These are phyloP conservation scores for Octopus sinensis DNA, from an alignment of 1,140 invertebrate genomes.

Conservation along the genomic window DNA sequence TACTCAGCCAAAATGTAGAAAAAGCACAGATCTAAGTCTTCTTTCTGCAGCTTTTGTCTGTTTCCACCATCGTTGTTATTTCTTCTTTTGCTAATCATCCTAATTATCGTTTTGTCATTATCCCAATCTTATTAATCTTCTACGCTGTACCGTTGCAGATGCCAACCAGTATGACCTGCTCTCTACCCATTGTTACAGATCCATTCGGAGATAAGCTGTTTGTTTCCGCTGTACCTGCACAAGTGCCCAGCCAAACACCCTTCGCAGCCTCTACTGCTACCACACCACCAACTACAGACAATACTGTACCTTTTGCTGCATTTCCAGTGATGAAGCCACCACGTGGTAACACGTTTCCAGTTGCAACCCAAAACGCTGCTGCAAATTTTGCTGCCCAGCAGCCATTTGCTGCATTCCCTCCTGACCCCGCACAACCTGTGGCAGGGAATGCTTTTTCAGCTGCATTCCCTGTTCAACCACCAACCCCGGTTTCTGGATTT, in stretches of 20 bases:
- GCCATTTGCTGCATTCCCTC: neutral
- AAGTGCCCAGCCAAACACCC: neutral
- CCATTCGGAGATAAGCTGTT: constrained; percentile 41
- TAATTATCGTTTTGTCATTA: no score
- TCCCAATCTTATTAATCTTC: no score
- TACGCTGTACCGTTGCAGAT: constrained; percentile 21
- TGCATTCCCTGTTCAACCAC: neutral
- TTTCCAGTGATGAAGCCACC: no score
- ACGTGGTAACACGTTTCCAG: neutral
- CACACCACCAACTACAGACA: no score
- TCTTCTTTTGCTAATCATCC: no score
- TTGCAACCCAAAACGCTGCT: neutral
- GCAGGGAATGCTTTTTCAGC: constrained; percentile 2
- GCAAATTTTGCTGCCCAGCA: constrained; percentile 9
- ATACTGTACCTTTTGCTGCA: no score
- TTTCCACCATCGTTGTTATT: no score
- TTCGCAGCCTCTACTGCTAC: neutral
- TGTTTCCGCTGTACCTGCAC: neutral
- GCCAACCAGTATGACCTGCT: constrained; percentile 13
- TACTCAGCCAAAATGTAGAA: no score
- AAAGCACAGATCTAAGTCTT: no score
- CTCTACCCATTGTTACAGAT: constrained; percentile 27
- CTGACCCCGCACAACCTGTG: neutral
- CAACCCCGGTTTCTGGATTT: neutral
- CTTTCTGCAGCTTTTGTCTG: no score